Conservation (phyloP, 2,113 vertebrate genomes). For the Mormoops blainvillei region DNA sequence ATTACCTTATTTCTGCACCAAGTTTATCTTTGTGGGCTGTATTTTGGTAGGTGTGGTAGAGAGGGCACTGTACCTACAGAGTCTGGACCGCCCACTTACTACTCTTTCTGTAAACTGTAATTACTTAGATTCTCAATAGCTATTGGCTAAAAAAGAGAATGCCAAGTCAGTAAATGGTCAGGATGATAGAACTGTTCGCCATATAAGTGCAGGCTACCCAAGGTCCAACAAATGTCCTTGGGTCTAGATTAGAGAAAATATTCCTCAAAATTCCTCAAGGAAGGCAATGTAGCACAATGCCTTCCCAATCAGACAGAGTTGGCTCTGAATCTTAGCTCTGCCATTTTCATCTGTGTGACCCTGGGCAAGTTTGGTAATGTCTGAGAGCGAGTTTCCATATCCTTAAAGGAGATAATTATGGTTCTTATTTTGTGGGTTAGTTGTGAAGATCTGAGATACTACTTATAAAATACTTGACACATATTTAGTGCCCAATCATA, state of each 20-base stretch:
- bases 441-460: slow-evolving; percentile 16
- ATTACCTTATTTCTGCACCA: background rate
- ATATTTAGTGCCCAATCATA: background rate
- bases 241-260: background rate
- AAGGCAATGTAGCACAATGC: background rate
- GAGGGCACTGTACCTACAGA: background rate
- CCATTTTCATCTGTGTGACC: background rate
- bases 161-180: background rate
- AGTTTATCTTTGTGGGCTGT: background rate
- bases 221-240: background rate
- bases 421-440: slow-evolving; percentile 34
- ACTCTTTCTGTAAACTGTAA: background rate
- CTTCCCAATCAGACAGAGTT: background rate
- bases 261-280: background rate
- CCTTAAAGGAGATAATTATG: background rate
- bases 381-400: background rate
- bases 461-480: background rate
- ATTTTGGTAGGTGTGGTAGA: background rate
- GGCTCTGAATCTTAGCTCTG: background rate
- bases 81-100: background rate
- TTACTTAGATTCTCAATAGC: slow-evolving; percentile 7
- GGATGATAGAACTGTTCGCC: background rate
- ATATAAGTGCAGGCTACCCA: background rate
- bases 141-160: background rate
- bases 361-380: background rate